Evolutionary conservation across 37 sponge, comb jelly and placozoan species (phyloP).

Genomic region (Mnemiopsis leidyi): DNA sequence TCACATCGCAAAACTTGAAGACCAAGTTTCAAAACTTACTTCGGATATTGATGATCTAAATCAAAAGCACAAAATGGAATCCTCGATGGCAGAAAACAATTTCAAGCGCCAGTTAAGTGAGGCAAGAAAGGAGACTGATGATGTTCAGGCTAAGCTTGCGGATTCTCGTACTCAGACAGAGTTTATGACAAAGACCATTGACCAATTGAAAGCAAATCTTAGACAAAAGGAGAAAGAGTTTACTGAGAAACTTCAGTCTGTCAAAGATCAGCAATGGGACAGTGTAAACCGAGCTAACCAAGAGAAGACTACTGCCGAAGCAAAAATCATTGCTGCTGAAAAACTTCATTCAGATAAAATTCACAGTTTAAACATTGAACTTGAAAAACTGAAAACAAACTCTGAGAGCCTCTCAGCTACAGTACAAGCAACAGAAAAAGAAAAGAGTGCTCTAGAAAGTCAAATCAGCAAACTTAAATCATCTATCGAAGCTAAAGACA

Average conservation of each 20-base stretch:
- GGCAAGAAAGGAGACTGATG: conserved; percentile 22
- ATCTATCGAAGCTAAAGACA: not conserved
- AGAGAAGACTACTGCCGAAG: not conserved
- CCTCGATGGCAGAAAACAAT: conserved; percentile 43
- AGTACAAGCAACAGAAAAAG: not conserved
- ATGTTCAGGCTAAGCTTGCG: conserved; percentile 3
- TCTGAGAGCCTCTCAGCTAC: not conserved
- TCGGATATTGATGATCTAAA: conserved; percentile 18
- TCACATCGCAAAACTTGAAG: conserved; percentile 38
- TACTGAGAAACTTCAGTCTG: conserved; percentile 13
- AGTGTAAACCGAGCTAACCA: not conserved
- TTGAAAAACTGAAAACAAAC: not conserved
- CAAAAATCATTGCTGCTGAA: not conserved
- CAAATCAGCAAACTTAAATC: not conserved
- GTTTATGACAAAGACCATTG: conserved; percentile 13
- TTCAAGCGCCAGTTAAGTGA: conserved; percentile 49
- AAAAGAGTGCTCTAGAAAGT: not conserved
- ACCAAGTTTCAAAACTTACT: conserved; percentile 31
- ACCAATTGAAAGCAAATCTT: not conserved
- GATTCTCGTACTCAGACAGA: conserved; percentile 19
- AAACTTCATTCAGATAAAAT: conserved; percentile 18
- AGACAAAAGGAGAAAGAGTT: conserved; percentile 42
- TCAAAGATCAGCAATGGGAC: conserved; percentile 58
- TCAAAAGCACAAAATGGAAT: conserved; percentile 39
- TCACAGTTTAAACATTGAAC: conserved; percentile 6